Evolutionary conservation across 2,113 vertebrate genomes (phyloP), one percentile per base, ranked within the genome.

Genomic region (Caranx ignobilis): DNA sequence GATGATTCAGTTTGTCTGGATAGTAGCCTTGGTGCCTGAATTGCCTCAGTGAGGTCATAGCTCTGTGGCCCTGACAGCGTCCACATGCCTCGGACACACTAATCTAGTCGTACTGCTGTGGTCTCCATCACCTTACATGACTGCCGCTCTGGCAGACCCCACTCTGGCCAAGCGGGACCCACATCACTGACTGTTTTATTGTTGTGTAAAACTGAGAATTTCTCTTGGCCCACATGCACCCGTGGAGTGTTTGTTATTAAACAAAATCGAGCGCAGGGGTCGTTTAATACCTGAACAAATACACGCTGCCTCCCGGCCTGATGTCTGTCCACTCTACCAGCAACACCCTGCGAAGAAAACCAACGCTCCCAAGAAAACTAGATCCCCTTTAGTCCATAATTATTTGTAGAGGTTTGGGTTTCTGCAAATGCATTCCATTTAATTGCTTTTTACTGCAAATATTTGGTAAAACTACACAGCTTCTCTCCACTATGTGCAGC

Each of bases 401-500:
- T 94, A 91, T 94, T 94, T 94, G 70, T 76, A 87, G 71, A 94
- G 83, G 83, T 87, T 95, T 69, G 3, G 70, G 91, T 95, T 93
- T 91, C 94, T 76, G 76, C 84, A 92, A 87, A 91, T 90, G 63
- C 83, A 87, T 89, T 93, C 64, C 45, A 80, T 91, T 92, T 93
- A 92, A 94, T 94, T 93, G 84, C 86, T 84, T 93, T 93, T 92
- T 70, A 84, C 85, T 91, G 71, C 60, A 91, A 93, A 94, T 92
- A 89, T 95, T 94, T 94, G 84, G 78, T 86, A 67, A 89, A 89
- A 88, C 79, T 71, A 59, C 78, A 79, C 57, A 82, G 56, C 65
- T 52, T 65, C 48, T 62, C 84, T 57, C 47, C 12, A 10, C 43
- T 12, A 9, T 67, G 37, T n/a, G 35, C 59, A 83, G 64, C 66